phyloP scores from a whole-genome alignment of 2,797 vertebrate genomes.

The Chiroxiphia lanceolata region DNA sequence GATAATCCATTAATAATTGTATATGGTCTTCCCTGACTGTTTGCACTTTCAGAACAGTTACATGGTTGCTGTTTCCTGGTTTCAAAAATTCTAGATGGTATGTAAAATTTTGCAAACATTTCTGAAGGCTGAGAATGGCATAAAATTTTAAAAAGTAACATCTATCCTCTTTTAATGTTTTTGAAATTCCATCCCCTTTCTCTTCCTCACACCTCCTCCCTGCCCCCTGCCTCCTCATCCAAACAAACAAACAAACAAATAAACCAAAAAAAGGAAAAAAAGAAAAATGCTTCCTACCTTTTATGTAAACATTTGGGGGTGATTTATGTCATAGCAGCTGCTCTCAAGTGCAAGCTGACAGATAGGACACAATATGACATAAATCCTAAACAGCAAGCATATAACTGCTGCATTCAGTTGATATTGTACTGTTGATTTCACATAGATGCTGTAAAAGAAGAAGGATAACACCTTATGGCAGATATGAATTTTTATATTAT shows the following conservation, averaged over 20 bases:
- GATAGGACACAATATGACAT: neutral
- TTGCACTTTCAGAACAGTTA: neutral
- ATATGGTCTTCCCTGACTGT: neutral
- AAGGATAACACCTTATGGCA: neutral
- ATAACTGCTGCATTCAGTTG: neutral
- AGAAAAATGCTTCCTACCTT: neutral
- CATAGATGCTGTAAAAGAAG: neutral
- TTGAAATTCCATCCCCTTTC: neutral
- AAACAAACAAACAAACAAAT: neutral
- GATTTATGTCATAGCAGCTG: slow-evolving; percentile 1
- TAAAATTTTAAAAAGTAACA: neutral
- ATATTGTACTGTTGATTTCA: neutral
- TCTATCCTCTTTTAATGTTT: neutral
- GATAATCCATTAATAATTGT: neutral
- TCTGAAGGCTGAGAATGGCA: neutral
- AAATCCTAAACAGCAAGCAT: slow-evolving; percentile 31
- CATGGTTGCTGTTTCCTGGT: neutral
- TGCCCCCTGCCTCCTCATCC: fast-evolving
- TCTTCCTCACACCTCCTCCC: neutral
- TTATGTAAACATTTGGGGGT: neutral
- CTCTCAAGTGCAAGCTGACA: neutral
- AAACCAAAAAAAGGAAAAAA: neutral
- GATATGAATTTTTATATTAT: neutral
- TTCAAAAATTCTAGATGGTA: neutral
- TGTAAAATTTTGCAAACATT: neutral